Base-by-base conservation (phyloP, 2,888 invertebrate genomes). In the Ormyrus labotus region DNA sequence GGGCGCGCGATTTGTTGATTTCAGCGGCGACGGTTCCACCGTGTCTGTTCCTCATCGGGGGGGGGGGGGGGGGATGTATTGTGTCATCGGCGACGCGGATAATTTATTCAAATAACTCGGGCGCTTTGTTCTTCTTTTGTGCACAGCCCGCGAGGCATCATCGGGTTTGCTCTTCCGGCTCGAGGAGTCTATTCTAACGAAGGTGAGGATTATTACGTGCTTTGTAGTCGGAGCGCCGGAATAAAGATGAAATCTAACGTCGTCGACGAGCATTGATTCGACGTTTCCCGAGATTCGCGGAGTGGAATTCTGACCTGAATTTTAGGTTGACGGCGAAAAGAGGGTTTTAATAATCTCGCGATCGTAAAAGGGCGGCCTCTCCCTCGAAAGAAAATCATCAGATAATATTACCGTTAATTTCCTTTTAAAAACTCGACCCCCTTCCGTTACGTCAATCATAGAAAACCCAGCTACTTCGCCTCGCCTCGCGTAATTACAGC, bases 1-100 rank as follows among this genome's bases (percentile, higher is more conserved):
- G 65, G 19, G 51, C 64, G 63, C 48, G 68, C n/a, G 57, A 78
- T 73, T 73, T 72, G 73, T 68, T 60, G 48, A 67, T 70, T 48
- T 63, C 47, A 8, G 6, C 51, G 47, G 10, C 53, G 11, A 34
- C 65, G 5, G 34, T 3, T 11, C 58, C 58, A n/a, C 13, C 10
- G 48, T 8, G 13, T 47, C 34, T 1, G 57, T 50, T 8, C 19
- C 58, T 75, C 51, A 45, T 13, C 75, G 47, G 19, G 48, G 34
- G 34, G 1, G 34, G 4, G 4, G 34, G 47, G 19, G 48, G 34
- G 34, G 1, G 34, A 34, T 34, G 34, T 13, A 68, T 75, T 45
- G 75, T 34, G 34, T 68, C 4, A 5, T 50, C 5, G 45, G 8
- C 11, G 61, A 34, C n/a, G 55, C 61, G 8, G 63, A 69, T 76